Evolutionary conservation across 2,888 invertebrate genomes (phyloP), one percentile per base, ranked within the genome.

Genomic region (Atrina japonica): DNA sequence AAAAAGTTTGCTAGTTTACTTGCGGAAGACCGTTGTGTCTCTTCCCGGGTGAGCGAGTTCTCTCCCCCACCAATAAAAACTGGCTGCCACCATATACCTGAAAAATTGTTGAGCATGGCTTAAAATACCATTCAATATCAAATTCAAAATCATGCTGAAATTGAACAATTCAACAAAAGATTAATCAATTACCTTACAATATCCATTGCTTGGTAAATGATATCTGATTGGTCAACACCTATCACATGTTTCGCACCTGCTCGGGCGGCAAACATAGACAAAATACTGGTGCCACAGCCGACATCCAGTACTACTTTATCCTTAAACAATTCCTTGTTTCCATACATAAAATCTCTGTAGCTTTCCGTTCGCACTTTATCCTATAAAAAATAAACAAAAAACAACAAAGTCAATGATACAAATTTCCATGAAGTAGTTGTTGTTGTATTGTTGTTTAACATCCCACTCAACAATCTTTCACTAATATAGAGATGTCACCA

Each of bases 211-310:
- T 90, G 87, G 81, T 90, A 91, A 50, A 91, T 88, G 58, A 92
- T 90, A 47, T 91, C 91, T 21, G 92, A 91, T 81, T 90, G 88
- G 81, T 92, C 92, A 18, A 92, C 90, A 35, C 81, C 91, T 52
- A 90, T 86, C 45, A 92, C 97, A 89, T 94, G 94, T 68, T 93
- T 93, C 5, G 97, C 97, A n/a, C 97, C 97, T 35, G 96, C 97
- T 91, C 94, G 93, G 0, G 96, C 97, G 90, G 96, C 96, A 90
- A 97, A 96, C 85, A 97, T 92, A 1, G 97, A 96, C 29, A 98
- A 91, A 81, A 98, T 96, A 29, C 97, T 93, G 88, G 90, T 91
- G 2, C 91, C 92, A 86, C 92, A 92, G 16, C 92, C 92, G 35
- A 92, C 89, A 79, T 92, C 92, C 27, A 92, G 78, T 5, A 97